Percentiles rank a stretch among this genome's conserved stretches.
phyloP scores from a whole-genome alignment of 2,797 vertebrate species.

The Rhincodon typus region DNA sequence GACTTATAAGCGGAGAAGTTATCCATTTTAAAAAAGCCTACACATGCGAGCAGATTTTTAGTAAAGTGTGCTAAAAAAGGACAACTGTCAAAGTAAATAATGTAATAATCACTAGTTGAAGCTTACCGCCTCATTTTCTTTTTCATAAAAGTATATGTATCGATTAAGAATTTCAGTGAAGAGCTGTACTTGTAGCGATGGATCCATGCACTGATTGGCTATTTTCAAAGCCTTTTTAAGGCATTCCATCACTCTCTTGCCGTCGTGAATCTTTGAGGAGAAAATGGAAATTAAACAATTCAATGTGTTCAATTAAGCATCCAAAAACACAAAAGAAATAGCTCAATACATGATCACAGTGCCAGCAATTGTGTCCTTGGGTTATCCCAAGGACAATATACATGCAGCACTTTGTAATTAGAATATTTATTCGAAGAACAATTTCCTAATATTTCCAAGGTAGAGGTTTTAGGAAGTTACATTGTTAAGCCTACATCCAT shows the following conservation, averaged over 20 bases:
- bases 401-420: background rate
- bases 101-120: background rate
- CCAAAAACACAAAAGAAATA: background rate
- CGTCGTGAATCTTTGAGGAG: conserved; percentile 78
- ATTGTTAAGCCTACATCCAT: background rate
- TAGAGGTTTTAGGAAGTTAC: background rate
- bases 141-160: conserved; percentile 97
- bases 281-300: background rate
- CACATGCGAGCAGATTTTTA: background rate
- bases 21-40: background rate
- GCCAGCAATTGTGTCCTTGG: background rate
- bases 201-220: conserved; percentile 98
- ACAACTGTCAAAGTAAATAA: background rate
- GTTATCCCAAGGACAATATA: background rate
- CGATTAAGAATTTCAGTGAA: conserved; percentile 98
- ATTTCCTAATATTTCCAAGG: background rate
- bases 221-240: conserved; percentile 97
- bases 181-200: conserved; percentile 95
- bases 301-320: background rate
- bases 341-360: background rate
- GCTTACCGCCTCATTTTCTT: conserved; percentile 90
- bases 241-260: conserved; percentile 96
- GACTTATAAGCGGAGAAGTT: background rate
- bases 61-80: background rate
- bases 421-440: background rate